These are phyloP conservation scores for Drosophila ohnishii DNA, from an alignment of 1,140 invertebrate species.

Conservation along the genomic window DNA sequence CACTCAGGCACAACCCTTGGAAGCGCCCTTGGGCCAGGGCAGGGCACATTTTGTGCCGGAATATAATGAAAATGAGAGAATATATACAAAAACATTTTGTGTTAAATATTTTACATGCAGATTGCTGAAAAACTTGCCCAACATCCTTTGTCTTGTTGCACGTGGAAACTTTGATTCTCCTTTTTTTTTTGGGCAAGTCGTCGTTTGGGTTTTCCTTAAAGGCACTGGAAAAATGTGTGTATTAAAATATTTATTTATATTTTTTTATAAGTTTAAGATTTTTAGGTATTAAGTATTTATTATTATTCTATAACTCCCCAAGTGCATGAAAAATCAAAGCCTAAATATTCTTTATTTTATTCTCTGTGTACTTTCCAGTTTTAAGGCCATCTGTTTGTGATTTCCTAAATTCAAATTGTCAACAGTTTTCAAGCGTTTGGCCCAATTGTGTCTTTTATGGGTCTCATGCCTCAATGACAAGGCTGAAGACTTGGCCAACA, in stretches of 20 bases:
- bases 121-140: conserved; percentile 45
- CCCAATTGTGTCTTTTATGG: conserved; percentile 58
- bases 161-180: conserved; percentile 46
- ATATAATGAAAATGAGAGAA: conserved; percentile 59
- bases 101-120: conserved; percentile 71
- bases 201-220: neutral
- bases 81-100: conserved; percentile 57
- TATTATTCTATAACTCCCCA: too few relatives aligned
- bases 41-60: conserved; percentile 33
- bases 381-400: conserved; percentile 31
- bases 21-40: conserved; percentile 18
- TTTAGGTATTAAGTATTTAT: too few relatives aligned
- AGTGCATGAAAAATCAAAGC: neutral
- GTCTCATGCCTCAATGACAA: conserved; percentile 1
- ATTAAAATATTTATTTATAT: too few relatives aligned
- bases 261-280: too few relatives aligned
- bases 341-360: neutral
- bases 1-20: conserved; percentile 19
- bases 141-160: conserved; percentile 58
- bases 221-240: neutral
- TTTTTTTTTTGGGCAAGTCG: conserved; percentile 16
- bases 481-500: conserved; percentile 6
- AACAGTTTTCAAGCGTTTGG: conserved; percentile 62
- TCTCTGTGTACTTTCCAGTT: conserved; percentile 2
- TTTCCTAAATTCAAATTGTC: conserved; percentile 66